Conservation (phyloP, 2,113 vertebrate genomes). For the Vidua macroura region DNA sequence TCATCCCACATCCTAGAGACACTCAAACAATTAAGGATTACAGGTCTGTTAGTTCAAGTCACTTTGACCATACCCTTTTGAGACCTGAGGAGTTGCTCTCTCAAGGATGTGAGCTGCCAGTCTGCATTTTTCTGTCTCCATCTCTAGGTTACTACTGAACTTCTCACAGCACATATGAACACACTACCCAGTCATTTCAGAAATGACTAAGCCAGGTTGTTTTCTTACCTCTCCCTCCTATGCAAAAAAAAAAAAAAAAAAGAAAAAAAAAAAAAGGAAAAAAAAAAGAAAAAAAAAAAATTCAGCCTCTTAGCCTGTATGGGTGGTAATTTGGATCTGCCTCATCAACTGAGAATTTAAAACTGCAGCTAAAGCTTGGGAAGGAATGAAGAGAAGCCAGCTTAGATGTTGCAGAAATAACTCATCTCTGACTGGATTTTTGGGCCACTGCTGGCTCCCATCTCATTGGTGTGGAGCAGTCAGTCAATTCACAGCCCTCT, state of each 20-base stretch:
- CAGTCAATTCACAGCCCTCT: not conserved
- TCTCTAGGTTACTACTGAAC: not conserved
- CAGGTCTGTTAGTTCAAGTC: not conserved
- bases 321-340: not conserved
- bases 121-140: not conserved
- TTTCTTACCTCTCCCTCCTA: not conserved
- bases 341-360: constrained; percentile 20
- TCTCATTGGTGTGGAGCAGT: not conserved
- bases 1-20: not conserved
- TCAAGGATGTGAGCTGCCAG: not conserved
- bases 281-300: not conserved
- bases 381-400: constrained; percentile 26
- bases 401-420: not conserved
- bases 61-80: not conserved
- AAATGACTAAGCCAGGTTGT: constrained; percentile 4
- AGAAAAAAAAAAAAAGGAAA: no score
- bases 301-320: not conserved
- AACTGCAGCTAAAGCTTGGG: not conserved
- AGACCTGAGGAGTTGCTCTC: not conserved
- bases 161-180: not conserved
- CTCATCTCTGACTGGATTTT: not conserved
- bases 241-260: not conserved
- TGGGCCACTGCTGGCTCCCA: not conserved
- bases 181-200: not conserved
- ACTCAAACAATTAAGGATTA: not conserved